A percentile compares a stretch with the other conserved stretches of the same genome.
Conservation (phyloP, 2,888 invertebrate genomes). For the Dichetophora obliterata region DNA sequence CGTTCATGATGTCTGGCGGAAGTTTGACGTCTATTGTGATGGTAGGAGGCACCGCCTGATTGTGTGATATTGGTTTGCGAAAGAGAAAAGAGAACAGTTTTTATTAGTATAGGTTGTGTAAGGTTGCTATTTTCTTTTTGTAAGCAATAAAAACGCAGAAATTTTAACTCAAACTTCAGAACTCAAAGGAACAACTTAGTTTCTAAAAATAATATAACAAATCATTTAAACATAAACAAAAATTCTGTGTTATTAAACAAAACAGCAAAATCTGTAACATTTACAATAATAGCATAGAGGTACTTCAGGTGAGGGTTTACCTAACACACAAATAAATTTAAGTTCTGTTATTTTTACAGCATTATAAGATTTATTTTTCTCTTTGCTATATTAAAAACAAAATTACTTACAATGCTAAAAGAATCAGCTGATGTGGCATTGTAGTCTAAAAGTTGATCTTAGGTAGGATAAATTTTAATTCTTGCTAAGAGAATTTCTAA, state of each 20-base stretch:
- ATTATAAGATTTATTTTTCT: too few relatives aligned
- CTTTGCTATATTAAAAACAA: too few relatives aligned
- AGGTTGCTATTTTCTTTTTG: conserved; percentile 15
- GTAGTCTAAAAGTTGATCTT: too few relatives aligned
- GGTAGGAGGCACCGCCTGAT: conserved; percentile 68
- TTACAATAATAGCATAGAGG: too few relatives aligned
- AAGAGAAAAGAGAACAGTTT: background rate
- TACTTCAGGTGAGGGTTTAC: too few relatives aligned
- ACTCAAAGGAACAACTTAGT: background rate
- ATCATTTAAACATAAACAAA: background rate
- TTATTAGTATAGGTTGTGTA: conserved; percentile 15
- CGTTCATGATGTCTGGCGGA: conserved; percentile 64
- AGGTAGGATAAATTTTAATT: too few relatives aligned
- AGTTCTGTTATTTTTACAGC: too few relatives aligned
- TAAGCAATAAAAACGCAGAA: conserved; percentile 43
- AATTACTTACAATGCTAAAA: too few relatives aligned
- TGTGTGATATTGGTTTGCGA: background rate
- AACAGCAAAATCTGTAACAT: background rate
- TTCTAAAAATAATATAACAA: conserved; percentile 21
- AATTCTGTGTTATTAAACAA: background rate
- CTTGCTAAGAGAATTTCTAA: too few relatives aligned
- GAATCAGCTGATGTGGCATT: too few relatives aligned
- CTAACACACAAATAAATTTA: too few relatives aligned
- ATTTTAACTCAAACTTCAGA: background rate
- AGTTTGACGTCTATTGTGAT: conserved; percentile 66